These are phyloP conservation scores for Mechanitis messenoides DNA, from an alignment of 2,888 invertebrate genomes.

Conservation along the genomic window DNA sequence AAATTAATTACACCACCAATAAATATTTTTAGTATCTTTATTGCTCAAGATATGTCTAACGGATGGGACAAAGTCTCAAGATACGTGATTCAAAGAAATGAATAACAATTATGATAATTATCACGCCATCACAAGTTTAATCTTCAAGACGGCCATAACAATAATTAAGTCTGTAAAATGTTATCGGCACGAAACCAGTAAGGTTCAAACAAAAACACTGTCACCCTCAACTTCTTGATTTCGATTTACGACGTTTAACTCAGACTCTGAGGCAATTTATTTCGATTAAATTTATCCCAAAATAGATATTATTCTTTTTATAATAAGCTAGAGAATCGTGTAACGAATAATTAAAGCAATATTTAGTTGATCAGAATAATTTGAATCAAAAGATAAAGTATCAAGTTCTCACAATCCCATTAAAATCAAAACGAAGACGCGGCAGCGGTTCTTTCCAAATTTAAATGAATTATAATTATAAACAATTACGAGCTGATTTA, in stretches of 20 bases:
- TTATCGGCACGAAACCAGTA: slow-evolving; percentile 65
- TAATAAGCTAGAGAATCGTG: slow-evolving; percentile 23
- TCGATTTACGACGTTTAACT: slow-evolving; percentile 53
- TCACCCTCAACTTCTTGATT: slow-evolving; percentile 55
- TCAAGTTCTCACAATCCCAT: slow-evolving; percentile 62
- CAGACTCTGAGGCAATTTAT: slow-evolving; percentile 36
- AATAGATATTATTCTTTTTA: background rate
- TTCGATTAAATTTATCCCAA: slow-evolving; percentile 17
- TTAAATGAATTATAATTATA: slow-evolving; percentile 72
- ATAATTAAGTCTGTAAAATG: slow-evolving; percentile 66
- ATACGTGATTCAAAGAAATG: slow-evolving; percentile 46
- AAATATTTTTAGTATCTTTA: slow-evolving; percentile 30
- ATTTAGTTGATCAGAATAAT: slow-evolving; percentile 17
- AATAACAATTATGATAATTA: slow-evolving; percentile 68
- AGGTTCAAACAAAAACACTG: slow-evolving; percentile 66
- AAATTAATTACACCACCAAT: slow-evolving; percentile 21
- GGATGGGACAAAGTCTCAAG: slow-evolving; percentile 31
- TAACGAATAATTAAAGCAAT: slow-evolving; percentile 9
- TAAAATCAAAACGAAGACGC: slow-evolving; percentile 63
- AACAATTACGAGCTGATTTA: slow-evolving; percentile 69
- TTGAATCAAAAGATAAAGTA: slow-evolving; percentile 52
- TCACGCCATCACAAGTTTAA: slow-evolving; percentile 54
- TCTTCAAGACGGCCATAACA: slow-evolving; percentile 55
- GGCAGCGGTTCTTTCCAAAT: slow-evolving; percentile 52
- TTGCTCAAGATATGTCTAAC: slow-evolving; percentile 22